These are phyloP conservation scores for Eidolon dupreanum DNA, from an alignment of 2,797 vertebrate genomes.

Conservation along the genomic window DNA sequence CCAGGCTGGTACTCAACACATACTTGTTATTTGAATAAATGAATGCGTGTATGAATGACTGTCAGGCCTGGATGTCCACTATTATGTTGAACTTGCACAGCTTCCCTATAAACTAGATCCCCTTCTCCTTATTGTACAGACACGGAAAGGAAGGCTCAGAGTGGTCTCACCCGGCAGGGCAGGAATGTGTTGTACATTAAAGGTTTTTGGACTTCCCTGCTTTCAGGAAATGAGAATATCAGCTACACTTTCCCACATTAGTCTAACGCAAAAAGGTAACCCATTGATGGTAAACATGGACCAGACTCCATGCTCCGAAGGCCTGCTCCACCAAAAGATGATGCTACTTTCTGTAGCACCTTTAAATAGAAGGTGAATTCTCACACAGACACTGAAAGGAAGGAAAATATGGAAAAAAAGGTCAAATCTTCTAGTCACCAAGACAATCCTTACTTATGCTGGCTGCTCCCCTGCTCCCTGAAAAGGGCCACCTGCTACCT, in stretches of 20 bases:
- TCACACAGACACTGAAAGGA: neutral
- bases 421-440: neutral
- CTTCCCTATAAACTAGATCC: neutral
- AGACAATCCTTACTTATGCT: neutral
- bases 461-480: neutral
- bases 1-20: neutral
- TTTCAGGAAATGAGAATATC: neutral
- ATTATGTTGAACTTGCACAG: accelerated
- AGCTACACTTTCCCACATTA: neutral
- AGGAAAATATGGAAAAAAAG: neutral
- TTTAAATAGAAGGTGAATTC: neutral
- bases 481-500: neutral
- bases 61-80: neutral
- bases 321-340: neutral
- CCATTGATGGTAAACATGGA: neutral
- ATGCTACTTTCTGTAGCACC: neutral
- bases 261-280: neutral
- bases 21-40: neutral
- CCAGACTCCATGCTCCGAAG: neutral
- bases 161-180: neutral
- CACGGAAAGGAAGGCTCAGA: neutral
- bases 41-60: accelerated
- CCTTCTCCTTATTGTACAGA: neutral
- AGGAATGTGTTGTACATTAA: neutral
- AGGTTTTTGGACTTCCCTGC: neutral